These are phyloP conservation scores for Pristionchus arcanus DNA, from an alignment of 2,888 invertebrate species.

Conservation along the genomic window DNA sequence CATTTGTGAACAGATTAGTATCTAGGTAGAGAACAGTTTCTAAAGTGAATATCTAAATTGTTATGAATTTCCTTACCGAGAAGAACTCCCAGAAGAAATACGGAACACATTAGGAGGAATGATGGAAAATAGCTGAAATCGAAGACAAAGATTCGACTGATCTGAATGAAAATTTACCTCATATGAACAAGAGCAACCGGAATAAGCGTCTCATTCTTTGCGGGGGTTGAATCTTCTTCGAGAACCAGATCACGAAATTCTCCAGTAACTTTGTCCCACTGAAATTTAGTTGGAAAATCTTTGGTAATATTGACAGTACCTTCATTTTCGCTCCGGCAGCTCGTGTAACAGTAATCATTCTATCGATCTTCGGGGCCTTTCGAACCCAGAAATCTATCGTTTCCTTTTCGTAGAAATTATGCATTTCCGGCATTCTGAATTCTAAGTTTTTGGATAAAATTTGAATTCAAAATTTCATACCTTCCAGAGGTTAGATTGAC, in stretches of 20 bases:
- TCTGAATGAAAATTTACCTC: not conserved
- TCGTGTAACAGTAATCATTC: not conserved
- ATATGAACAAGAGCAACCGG: not conserved
- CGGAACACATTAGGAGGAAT: slow-evolving; percentile 13
- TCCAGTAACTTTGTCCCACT: slow-evolving; percentile 2
- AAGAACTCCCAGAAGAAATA: not conserved
- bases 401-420: slow-evolving; percentile 10
- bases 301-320: not conserved
- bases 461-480: not conserved
- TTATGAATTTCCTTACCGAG: slow-evolving; percentile 1
- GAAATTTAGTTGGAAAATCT: not conserved
- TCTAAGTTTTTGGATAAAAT: not conserved
- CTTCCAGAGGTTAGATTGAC: not conserved
- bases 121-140: slow-evolving; percentile 24
- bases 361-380: slow-evolving; percentile 48
- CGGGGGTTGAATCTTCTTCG: not conserved
- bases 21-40: not conserved
- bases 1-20: not conserved
- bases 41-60: too few species aligned
- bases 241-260: slow-evolving; percentile 44
- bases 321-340: slow-evolving; percentile 24
- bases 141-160: not conserved
- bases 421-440: slow-evolving; percentile 40
- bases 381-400: slow-evolving; percentile 37
- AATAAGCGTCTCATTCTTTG: not conserved